Evolutionary conservation across 2,888 invertebrate species (phyloP).

Genomic region (Sthenelais limicola): DNA sequence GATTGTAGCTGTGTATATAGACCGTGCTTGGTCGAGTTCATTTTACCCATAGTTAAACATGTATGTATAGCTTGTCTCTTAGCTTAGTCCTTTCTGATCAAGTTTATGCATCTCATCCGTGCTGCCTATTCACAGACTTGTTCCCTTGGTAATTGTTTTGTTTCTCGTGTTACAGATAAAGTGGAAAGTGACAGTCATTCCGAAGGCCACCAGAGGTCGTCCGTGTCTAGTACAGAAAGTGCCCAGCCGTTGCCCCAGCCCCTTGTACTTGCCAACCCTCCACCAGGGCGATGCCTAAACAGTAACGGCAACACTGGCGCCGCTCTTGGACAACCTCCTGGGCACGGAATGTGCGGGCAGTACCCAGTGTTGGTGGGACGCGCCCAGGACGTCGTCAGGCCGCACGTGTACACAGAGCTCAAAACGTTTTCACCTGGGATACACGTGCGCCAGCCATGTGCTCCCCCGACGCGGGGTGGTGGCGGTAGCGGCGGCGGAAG

Average conservation of each 20-base stretch:
- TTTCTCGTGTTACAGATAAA: slow-evolving; percentile 29
- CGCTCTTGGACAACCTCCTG: no score
- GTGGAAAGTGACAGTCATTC: slow-evolving; percentile 34
- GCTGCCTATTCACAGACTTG: background rate
- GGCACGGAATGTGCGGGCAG: no score
- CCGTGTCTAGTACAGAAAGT: slow-evolving; percentile 32
- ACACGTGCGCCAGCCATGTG: slow-evolving; percentile 22
- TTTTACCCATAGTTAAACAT: no score
- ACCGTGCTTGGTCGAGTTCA: no score
- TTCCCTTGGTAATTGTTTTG: slow-evolving; percentile 22
- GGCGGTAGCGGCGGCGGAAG: background rate
- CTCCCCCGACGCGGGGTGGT: background rate
- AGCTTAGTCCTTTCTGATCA: no score
- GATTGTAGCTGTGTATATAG: no score
- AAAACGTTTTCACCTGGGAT: slow-evolving; percentile 29
- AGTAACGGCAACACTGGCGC: slow-evolving; percentile 6
- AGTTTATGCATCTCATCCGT: no score
- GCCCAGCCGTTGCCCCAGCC: slow-evolving; percentile 6
- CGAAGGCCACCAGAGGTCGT: slow-evolving; percentile 31
- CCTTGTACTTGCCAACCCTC: background rate
- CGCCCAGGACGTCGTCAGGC: slow-evolving; percentile 32
- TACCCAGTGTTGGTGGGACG: slow-evolving; percentile 32
- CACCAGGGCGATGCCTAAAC: background rate
- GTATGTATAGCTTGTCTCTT: no score
- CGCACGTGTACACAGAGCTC: slow-evolving; percentile 35